phyloP scores from a whole-genome alignment of 1,140 invertebrate species.

The Heterodera schachtii region DNA sequence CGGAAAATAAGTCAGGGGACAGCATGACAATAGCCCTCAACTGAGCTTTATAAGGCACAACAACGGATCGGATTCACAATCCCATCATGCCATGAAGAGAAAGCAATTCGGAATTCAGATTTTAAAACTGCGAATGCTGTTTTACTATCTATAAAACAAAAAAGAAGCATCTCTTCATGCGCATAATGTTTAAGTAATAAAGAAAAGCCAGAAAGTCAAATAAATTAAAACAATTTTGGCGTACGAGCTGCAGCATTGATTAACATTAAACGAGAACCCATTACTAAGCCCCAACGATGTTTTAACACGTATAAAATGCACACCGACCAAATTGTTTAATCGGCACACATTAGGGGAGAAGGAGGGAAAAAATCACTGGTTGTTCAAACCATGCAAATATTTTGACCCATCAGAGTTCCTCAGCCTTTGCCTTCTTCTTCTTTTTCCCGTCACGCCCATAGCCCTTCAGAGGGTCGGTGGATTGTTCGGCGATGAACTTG shows the following conservation, averaged over 20 bases:
- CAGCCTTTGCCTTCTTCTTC: slow-evolving; percentile 74
- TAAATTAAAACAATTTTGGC: neutral
- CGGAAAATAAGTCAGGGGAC: neutral
- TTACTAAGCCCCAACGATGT: neutral
- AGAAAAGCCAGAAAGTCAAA: neutral
- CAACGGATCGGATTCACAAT: neutral
- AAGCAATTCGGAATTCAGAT: too few species aligned
- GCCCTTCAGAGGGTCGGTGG: slow-evolving; percentile 83
- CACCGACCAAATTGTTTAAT: too few species aligned
- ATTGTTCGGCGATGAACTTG: slow-evolving; percentile 90
- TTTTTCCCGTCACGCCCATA: slow-evolving; percentile 85
- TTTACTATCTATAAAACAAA: too few species aligned
- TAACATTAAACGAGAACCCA: neutral
- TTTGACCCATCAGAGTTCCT: slow-evolving; percentile 67
- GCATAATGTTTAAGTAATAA: neutral
- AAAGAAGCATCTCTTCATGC: neutral
- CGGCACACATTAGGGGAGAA: too few species aligned
- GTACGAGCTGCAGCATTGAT: neutral
- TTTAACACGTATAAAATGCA: too few species aligned
- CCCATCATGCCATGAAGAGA: neutral
- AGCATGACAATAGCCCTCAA: neutral
- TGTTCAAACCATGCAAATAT: neutral
- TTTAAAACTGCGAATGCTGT: too few species aligned
- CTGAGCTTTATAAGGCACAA: neutral
- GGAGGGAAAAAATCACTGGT: neutral